phyloP scores from a whole-genome alignment of 1,140 invertebrate species.

The Laodelphax striatellus region DNA sequence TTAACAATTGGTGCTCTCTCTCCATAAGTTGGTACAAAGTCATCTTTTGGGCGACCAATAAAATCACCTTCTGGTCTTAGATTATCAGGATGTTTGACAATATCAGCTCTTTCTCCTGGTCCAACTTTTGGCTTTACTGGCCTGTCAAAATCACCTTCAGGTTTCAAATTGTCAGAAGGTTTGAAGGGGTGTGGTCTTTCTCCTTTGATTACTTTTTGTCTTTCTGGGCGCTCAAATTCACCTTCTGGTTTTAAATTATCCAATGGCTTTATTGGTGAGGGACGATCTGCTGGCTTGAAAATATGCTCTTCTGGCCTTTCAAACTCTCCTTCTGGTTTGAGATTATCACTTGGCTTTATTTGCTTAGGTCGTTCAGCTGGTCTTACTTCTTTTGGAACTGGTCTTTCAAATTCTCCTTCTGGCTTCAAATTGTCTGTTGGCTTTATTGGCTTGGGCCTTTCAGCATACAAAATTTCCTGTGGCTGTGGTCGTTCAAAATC shows the following conservation, averaged over 20 bases:
- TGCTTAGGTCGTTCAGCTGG: conserved; percentile 29
- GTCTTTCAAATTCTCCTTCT: conserved; percentile 37
- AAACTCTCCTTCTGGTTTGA: conserved; percentile 39
- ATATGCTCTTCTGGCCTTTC: conserved; percentile 31
- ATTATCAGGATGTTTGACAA: conserved; percentile 36
- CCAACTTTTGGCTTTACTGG: conserved; percentile 27
- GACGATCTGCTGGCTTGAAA: conserved; percentile 27
- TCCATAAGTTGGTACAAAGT: conserved; percentile 35
- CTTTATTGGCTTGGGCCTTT: conserved; percentile 29
- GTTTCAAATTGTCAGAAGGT: conserved; percentile 39
- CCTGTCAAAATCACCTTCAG: conserved; percentile 46
- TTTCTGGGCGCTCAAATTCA: conserved; percentile 45
- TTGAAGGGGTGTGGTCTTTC: conserved; percentile 40
- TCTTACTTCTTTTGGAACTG: conserved; percentile 26
- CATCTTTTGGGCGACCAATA: conserved; percentile 44
- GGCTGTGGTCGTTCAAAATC: conserved; percentile 25
- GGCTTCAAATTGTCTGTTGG: conserved; percentile 35
- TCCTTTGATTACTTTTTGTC: conserved; percentile 41
- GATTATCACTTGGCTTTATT: conserved; percentile 39
- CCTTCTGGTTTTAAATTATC: conserved; percentile 44
- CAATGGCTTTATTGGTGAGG: conserved; percentile 31
- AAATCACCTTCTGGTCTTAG: conserved; percentile 50
- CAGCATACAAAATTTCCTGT: conserved; percentile 21
- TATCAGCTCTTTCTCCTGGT: conserved; percentile 32
- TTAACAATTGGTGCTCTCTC: conserved; percentile 31